phyloP scores from a whole-genome alignment of 1,140 invertebrate species.

The Drosophila suzukii region DNA sequence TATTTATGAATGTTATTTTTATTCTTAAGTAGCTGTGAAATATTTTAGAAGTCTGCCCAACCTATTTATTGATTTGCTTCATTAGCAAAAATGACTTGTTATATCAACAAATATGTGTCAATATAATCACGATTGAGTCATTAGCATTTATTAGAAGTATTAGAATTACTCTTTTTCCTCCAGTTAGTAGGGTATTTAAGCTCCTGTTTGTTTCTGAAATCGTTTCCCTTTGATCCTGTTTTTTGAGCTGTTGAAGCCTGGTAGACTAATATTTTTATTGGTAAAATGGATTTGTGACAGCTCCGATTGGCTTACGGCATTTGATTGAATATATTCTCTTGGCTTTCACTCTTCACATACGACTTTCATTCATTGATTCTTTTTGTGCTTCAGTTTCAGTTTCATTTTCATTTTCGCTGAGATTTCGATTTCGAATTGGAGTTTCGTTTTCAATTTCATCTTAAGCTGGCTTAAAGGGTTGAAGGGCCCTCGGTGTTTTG shows the following conservation, averaged over 20 bases:
- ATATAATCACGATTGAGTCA: neutral
- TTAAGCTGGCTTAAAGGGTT: conserved; percentile 50
- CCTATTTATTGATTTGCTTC: neutral
- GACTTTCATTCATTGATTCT: conserved; percentile 25
- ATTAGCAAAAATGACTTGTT: conserved; percentile 1
- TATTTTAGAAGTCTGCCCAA: neutral
- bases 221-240: neutral
- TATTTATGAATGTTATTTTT: neutral
- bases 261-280: conserved; percentile 71
- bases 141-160: neutral
- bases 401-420: conserved; percentile 5
- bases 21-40: neutral
- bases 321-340: conserved; percentile 57
- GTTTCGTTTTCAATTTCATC: conserved; percentile 47
- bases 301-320: conserved; percentile 63
- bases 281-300: conserved; percentile 68
- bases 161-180: neutral
- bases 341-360: conserved; percentile 7
- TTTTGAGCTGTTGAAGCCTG: conserved; percentile 19
- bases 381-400: conserved; percentile 6
- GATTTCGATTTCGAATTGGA: conserved; percentile 27
- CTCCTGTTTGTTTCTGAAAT: neutral
- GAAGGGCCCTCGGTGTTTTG: conserved; percentile 10
- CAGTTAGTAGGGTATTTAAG: conserved; percentile 7
- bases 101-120: neutral